Evolutionary conservation across 2,113 vertebrate species (phyloP).

Genomic region (Thamnaconus septentrionalis): DNA sequence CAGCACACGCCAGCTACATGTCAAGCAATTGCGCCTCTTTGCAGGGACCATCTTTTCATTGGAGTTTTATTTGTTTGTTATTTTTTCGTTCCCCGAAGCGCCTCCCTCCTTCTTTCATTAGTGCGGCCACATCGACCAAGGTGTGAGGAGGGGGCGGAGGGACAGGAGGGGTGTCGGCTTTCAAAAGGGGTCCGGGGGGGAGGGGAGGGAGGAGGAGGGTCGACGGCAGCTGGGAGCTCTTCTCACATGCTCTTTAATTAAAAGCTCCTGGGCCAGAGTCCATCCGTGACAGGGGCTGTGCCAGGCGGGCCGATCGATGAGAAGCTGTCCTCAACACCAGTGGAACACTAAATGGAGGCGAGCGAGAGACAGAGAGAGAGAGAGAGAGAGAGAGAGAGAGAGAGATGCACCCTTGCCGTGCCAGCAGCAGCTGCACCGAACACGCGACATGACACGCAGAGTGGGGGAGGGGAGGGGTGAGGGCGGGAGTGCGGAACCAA

Average conservation of each 20-base stretch:
- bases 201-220: constrained; percentile 56
- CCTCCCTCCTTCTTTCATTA: constrained; percentile 63
- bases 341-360: constrained; percentile 61
- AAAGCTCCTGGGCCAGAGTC: constrained; percentile 76
- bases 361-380: not conserved
- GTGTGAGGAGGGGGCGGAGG: constrained; percentile 49
- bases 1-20: constrained; percentile 26
- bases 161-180: constrained; percentile 69
- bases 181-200: constrained; percentile 53
- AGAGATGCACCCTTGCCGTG: no score
- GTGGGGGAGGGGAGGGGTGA: no score
- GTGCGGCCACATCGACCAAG: constrained; percentile 58
- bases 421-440: no score
- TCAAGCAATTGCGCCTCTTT: constrained; percentile 41
- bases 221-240: constrained; percentile 76
- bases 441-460: no score
- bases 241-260: constrained; percentile 81
- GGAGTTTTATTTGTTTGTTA: constrained; percentile 53
- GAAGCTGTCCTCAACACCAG: constrained; percentile 64
- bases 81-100: constrained; percentile 70
- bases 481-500: no score
- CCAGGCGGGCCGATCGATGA: constrained; percentile 72
- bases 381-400: no score
- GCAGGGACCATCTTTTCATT: constrained; percentile 42
- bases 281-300: constrained; percentile 72